Evolutionary conservation across 2,797 vertebrate species (phyloP).

Genomic region (Anguilla megastoma): DNA sequence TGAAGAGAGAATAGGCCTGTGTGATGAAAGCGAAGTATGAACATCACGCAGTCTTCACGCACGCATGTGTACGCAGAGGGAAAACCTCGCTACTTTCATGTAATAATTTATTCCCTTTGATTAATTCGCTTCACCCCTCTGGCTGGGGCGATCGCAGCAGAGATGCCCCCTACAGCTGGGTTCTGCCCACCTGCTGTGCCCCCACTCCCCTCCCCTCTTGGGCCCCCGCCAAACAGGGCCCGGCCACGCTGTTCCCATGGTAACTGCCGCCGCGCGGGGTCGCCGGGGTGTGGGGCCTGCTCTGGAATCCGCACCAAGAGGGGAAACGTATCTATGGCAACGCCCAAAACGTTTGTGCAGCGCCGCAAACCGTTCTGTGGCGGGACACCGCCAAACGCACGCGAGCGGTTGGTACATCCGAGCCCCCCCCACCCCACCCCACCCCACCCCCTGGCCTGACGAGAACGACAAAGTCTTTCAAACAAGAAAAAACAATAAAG

Average conservation of each 20-base stretch:
- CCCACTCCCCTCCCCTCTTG: conserved; percentile 3
- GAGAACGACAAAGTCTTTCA: not conserved
- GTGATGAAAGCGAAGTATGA: not conserved
- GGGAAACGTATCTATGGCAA: not conserved
- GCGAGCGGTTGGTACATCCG: not conserved
- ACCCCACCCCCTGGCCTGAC: not conserved
- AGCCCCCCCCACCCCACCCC: no score
- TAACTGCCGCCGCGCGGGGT: conserved; percentile 34
- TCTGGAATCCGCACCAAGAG: conserved; percentile 38
- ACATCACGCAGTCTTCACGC: not conserved
- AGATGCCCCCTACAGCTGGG: conserved; percentile 42
- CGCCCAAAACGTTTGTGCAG: not conserved
- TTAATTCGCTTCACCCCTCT: conserved; percentile 68
- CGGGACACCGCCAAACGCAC: not conserved
- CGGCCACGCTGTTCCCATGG: conserved; percentile 48
- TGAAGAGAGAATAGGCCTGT: not conserved
- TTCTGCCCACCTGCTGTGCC: conserved; percentile 43
- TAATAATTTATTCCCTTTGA: conserved; percentile 72
- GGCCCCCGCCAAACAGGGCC: conserved; percentile 25
- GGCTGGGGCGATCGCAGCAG: conserved; percentile 62
- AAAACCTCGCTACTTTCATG: conserved; percentile 63
- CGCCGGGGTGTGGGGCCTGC: conserved; percentile 33
- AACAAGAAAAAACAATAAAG: not conserved
- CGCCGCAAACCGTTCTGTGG: not conserved
- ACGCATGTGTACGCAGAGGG: conserved; percentile 27